Percentiles rank a stretch among this genome's conserved stretches.
phyloP scores from a whole-genome alignment of 2,113 vertebrate genomes.

The Pteropus alecto region DNA sequence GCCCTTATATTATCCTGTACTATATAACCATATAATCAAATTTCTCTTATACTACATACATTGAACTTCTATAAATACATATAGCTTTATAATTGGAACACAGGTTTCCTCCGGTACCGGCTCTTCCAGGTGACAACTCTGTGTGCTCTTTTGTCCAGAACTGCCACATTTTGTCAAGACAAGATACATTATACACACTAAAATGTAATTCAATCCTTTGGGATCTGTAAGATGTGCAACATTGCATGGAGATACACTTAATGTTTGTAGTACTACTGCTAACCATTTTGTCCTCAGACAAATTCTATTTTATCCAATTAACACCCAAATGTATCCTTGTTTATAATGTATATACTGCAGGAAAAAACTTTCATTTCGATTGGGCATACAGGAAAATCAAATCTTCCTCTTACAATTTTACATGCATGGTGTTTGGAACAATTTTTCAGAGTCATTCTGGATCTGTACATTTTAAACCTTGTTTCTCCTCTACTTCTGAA shows the following conservation, averaged over 20 bases:
- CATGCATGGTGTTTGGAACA: neutral
- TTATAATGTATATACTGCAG: neutral
- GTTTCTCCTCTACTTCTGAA: neutral
- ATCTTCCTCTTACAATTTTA: neutral
- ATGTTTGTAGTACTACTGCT: neutral
- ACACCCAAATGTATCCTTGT: neutral
- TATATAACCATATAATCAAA: neutral
- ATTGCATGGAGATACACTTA: neutral
- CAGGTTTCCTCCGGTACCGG: neutral
- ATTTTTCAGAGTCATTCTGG: neutral
- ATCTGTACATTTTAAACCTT: neutral
- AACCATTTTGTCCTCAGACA: neutral
- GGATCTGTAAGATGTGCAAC: neutral
- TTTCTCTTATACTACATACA: neutral
- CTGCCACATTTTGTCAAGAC: neutral
- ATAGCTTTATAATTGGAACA: neutral
- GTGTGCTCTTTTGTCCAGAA: neutral
- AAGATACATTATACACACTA: neutral
- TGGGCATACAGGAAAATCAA: neutral
- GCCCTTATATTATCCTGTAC: neutral
- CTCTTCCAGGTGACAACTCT: neutral
- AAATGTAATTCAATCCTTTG: neutral
- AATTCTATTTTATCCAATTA: neutral
- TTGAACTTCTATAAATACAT: neutral
- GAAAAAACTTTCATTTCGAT: neutral